Evolutionary conservation across 1,140 invertebrate genomes (phyloP), one percentile per base, ranked within the genome.

Genomic region (Platorchestia sp.): DNA sequence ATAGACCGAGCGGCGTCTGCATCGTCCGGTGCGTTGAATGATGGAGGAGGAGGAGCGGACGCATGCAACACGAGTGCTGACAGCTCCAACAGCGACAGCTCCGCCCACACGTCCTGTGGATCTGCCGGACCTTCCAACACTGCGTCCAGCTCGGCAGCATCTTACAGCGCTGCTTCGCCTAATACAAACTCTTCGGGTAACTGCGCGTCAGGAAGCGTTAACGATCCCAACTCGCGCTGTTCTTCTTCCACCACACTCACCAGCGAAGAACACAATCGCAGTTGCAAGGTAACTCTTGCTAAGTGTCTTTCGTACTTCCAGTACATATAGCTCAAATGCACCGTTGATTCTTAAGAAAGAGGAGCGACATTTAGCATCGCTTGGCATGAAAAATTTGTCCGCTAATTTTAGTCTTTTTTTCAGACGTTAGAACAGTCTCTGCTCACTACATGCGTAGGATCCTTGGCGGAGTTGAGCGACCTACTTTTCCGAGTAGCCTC

Each of bases 361-460:
- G n/a, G 1, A 6, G 91, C 6, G n/a, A 43, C 45, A 42, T 40
- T 36, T 95, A 95, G 36, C 36, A 75, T 75, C 27, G 1, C 59
- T 75, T 75, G 59, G 36, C 36, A 22, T 75, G 10, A 36, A 36
- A 22, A 75, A 75, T 3, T 75, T 3, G 59, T 75, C 36, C 59
- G 87, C 36, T 89, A 42, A 89, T 44, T 16, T 6, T 42, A 3
- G 10, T 89, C 14, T 89, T 14, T 89, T 90, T 16, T 41, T 0
- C 95, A 97, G 96, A 97, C 97, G 95, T 97, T 97, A 96, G 98
- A 98, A 96, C 98, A 98, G 42, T 98, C 98, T 87, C 97, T 99
- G 59, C 97, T 99, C 96, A 99, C 98, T 0, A 99, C 98, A 7
- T 99, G 98, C 96, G 98, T 99, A 19, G 98, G 98, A 41, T 98